Base-by-base conservation (phyloP, 2,797 vertebrate species). In the Cossypha niveicapilla region DNA sequence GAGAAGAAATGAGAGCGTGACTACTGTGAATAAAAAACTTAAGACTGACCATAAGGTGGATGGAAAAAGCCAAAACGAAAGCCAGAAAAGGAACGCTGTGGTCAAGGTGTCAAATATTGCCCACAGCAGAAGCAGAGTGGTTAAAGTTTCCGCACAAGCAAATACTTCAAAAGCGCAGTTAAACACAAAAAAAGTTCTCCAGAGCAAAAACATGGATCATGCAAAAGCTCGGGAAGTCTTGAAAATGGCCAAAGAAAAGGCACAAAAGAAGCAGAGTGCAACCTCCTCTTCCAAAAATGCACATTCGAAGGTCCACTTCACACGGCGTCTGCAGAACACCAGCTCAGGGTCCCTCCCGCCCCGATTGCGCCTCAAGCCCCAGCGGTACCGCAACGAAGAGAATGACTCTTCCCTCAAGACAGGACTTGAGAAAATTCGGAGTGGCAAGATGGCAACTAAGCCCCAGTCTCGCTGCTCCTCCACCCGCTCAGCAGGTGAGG, bases 311-410 rank as follows among this genome's bases (percentile, higher is more conserved):
- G 98, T 99, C 97, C 99, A 99, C 97, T 99, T 99, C 97, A 99
- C 99, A 3, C 98, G 99, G 35, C 98, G 99, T 32, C 98, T 99
- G 71, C 99, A 99, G 97, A 99, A 98, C 93, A 98, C 98, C 93
- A 98, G 98, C 96, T 98, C 98, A 97, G 98, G 98, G 91, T 93
- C 99, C 95, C 93, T 99, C 92, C 97, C 98, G 84, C 98, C 99
- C 92, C 97, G 98, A 93, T 98, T 98, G 97, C 99, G 99, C 54
- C 98, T 99, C 92, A 99, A 99, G 98, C 99, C 99, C 51, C 99
- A 99, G 97, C 98, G 99, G 98, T 99, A 99, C 85, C 98, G 99
- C 97, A 99, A 99, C 16, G 99, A 99, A 92, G 99, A 99, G 76
- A 98, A 98, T 94, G 98, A 99, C 97, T 98, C 98, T 94, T 98